Evolutionary conservation across 2,797 vertebrate genomes (phyloP).

Genomic region (Spea hammondii): DNA sequence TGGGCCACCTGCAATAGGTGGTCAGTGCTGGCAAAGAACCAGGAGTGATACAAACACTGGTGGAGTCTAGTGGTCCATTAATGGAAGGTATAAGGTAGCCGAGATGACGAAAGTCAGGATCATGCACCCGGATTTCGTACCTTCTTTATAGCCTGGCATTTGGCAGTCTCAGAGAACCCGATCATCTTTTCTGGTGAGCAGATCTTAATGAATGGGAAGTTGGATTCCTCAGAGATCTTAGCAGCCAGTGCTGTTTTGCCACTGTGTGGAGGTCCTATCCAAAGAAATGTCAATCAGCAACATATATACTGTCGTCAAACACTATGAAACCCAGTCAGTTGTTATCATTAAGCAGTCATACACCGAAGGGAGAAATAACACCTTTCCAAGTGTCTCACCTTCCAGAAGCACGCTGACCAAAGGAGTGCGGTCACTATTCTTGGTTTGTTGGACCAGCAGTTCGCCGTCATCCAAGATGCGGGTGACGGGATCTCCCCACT

Average conservation of each 20-base stretch:
- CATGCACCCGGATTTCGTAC: slow-evolving; percentile 58
- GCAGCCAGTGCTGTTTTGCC: slow-evolving; percentile 92
- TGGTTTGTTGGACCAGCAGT: slow-evolving; percentile 90
- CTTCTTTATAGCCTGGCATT: slow-evolving; percentile 97
- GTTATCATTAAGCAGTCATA: neutral
- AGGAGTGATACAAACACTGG: too few species aligned
- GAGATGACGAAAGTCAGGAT: neutral
- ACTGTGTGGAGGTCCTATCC: slow-evolving; percentile 88
- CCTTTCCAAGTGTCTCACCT: slow-evolving; percentile 66
- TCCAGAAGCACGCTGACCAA: slow-evolving; percentile 90
- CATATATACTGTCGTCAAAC: neutral
- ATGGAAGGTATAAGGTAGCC: too few species aligned
- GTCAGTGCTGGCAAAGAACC: neutral
- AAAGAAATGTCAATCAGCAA: neutral
- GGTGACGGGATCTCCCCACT: slow-evolving; percentile 88
- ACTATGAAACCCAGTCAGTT: neutral
- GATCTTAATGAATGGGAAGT: slow-evolving; percentile 97
- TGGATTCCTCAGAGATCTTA: slow-evolving; percentile 90
- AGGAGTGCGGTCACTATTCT: slow-evolving; percentile 93
- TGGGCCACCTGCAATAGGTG: neutral
- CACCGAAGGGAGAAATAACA: neutral
- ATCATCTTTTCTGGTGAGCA: slow-evolving; percentile 98
- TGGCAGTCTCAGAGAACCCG: slow-evolving; percentile 90
- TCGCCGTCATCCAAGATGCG: slow-evolving; percentile 86
- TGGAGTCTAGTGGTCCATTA: too few species aligned